Evolutionary conservation across 2,888 invertebrate genomes (phyloP).

Genomic region (Autographa pulchrina): DNA sequence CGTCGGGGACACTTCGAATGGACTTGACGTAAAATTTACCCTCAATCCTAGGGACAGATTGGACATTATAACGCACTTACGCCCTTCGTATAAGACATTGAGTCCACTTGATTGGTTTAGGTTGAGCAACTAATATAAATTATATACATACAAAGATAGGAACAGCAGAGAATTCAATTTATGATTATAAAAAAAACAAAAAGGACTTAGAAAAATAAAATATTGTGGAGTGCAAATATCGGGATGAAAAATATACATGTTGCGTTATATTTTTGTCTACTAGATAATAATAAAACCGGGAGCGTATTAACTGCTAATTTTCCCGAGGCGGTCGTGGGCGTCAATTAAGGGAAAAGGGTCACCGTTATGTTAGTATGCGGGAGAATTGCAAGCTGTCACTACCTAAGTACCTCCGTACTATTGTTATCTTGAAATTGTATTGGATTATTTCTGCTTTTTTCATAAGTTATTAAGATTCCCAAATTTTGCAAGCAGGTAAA

Average conservation of each 20-base stretch:
- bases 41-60: slow-evolving; percentile 75
- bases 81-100: slow-evolving; percentile 57
- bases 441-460: background rate
- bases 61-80: slow-evolving; percentile 79
- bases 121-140: slow-evolving; percentile 31
- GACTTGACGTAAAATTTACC: slow-evolving; percentile 84
- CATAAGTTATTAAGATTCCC: background rate
- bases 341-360: slow-evolving; percentile 30
- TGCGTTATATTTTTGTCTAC: slow-evolving; percentile 34
- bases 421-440: slow-evolving; percentile 12
- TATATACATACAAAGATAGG: slow-evolving; percentile 17
- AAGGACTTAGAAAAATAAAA: slow-evolving; percentile 18
- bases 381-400: slow-evolving; percentile 25
- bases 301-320: slow-evolving; percentile 24
- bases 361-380: slow-evolving; percentile 14
- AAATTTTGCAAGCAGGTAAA: background rate
- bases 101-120: slow-evolving; percentile 59
- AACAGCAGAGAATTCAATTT: slow-evolving; percentile 13
- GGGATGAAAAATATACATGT: slow-evolving; percentile 10
- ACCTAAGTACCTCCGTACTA: slow-evolving; percentile 5
- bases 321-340: slow-evolving; percentile 11
- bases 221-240: slow-evolving; percentile 20
- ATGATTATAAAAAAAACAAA: slow-evolving; percentile 17
- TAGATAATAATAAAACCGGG: slow-evolving; percentile 44
- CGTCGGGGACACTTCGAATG: slow-evolving; percentile 82